Evolutionary conservation across 2,888 invertebrate species (phyloP), one percentile per base, ranked within the genome.

Genomic region (Flexamia atlantica): DNA sequence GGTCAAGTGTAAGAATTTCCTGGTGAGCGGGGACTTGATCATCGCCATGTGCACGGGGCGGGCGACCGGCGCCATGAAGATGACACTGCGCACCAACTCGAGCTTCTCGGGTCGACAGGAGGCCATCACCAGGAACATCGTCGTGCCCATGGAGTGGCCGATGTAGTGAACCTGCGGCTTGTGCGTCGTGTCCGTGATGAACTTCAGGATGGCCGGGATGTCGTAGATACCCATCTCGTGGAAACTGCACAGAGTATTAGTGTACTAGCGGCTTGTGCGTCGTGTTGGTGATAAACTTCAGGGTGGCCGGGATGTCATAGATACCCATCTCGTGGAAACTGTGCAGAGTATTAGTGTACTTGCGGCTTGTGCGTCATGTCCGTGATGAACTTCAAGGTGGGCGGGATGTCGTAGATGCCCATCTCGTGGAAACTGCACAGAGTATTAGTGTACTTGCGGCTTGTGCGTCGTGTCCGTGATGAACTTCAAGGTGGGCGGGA

Each of bases 311-410:
- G 23, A 57, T 20, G 57, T 57, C 57, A 12, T 17, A 20, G 23
- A 10, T 23, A n/a, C 57, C 57, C 57, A 57, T 57, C 4, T 57
- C 20, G 57, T 57, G 57, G 17, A 57, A 57, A 57, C 57, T 57
- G 36, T 9, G 9, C 5, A 36, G 36, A n/a, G n/a, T n/a, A n/a
- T n/a, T n/a, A n/a, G n/a, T n/a, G n/a, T n/a, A n/a, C n/a, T n/a
- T n/a, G n/a, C n/a, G n/a, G n/a, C n/a, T n/a, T n/a, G n/a, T n/a
- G n/a, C n/a, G n/a, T n/a, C n/a, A n/a, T n/a, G n/a, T n/a, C n/a
- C n/a, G n/a, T n/a, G n/a, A n/a, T n/a, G n/a, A n/a, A n/a, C n/a
- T n/a, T n/a, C n/a, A n/a, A n/a, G n/a, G n/a, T n/a, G n/a, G n/a
- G n/a, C n/a, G n/a, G n/a, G n/a, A n/a, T n/a, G n/a, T n/a, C n/a